Conservation (phyloP, 2,113 vertebrate species). For the Paradisaea rubra region DNA sequence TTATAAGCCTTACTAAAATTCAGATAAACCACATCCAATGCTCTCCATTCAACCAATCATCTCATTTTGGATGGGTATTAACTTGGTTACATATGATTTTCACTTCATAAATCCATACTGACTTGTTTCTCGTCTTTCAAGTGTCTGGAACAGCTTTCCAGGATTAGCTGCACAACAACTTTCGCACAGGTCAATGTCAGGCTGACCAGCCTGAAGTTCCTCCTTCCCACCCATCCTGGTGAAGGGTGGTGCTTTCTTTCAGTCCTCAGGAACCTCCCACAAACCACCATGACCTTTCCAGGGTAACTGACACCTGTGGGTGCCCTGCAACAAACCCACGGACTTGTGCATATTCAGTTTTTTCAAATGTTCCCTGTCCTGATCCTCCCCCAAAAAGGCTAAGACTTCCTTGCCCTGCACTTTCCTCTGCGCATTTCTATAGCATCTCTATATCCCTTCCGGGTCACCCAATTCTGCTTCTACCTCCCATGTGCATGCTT, state of each 20-base stretch:
- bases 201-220: neutral
- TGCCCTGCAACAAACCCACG: neutral
- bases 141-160: neutral
- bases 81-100: neutral
- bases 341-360: fast-evolving
- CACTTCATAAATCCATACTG: neutral
- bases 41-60: neutral
- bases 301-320: neutral
- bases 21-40: neutral
- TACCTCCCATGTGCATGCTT: neutral
- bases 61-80: neutral
- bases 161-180: neutral
- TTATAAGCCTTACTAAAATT: neutral
- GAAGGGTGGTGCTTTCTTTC: neutral
- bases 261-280: neutral
- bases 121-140: neutral
- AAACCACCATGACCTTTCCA: neutral
- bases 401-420: neutral
- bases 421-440: neutral
- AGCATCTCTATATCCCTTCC: neutral
- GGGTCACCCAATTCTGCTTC: neutral
- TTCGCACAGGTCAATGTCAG: neutral
- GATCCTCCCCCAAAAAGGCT: neutral
- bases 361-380: neutral
- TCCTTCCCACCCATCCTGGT: neutral